A percentile compares a stretch with the other conserved stretches of the same genome.
Conservation (phyloP, 2,888 invertebrate species). For the Cerastoderma edule region DNA sequence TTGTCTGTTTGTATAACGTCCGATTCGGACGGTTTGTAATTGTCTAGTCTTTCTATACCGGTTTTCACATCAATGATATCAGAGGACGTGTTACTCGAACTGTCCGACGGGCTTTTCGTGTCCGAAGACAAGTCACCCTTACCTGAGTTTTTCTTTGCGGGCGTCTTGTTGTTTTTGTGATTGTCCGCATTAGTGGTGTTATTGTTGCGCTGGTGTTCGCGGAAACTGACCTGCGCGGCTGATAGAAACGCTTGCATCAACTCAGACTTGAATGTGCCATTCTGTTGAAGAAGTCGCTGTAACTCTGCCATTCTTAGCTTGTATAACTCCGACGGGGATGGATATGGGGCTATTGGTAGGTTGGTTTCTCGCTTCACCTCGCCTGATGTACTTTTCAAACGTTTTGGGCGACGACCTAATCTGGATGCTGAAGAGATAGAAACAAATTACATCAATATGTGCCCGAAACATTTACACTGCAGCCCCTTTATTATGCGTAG, state of each 20-base stretch:
- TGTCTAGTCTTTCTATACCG: slow-evolving; percentile 45
- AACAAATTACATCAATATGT: background rate
- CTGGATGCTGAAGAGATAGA: slow-evolving; percentile 81
- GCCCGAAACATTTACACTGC: too few relatives aligned
- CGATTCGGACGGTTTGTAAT: slow-evolving; percentile 30
- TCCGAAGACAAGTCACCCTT: slow-evolving; percentile 65
- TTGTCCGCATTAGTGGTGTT: slow-evolving; percentile 54
- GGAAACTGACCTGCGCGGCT: slow-evolving; percentile 77
- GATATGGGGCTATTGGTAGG: slow-evolving; percentile 81
- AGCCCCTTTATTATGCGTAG: too few relatives aligned
- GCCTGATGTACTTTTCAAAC: slow-evolving; percentile 80
- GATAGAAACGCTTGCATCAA: slow-evolving; percentile 78
- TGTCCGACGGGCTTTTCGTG: slow-evolving; percentile 70
- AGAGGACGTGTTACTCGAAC: slow-evolving; percentile 66
- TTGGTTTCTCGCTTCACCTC: slow-evolving; percentile 70
- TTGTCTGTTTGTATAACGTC: slow-evolving; percentile 32
- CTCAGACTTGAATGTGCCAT: slow-evolving; percentile 78
- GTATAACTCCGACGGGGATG: slow-evolving; percentile 78
- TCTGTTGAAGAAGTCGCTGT: slow-evolving; percentile 79
- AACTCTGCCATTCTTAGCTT: slow-evolving; percentile 81
- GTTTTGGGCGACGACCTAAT: slow-evolving; percentile 83
- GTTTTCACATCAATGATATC: slow-evolving; percentile 43
- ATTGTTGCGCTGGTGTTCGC: slow-evolving; percentile 70
- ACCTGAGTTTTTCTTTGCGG: slow-evolving; percentile 9
- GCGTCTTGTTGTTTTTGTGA: slow-evolving; percentile 54